Conservation (phyloP, 2,113 vertebrate species). For the Vireo altiloquus region DNA sequence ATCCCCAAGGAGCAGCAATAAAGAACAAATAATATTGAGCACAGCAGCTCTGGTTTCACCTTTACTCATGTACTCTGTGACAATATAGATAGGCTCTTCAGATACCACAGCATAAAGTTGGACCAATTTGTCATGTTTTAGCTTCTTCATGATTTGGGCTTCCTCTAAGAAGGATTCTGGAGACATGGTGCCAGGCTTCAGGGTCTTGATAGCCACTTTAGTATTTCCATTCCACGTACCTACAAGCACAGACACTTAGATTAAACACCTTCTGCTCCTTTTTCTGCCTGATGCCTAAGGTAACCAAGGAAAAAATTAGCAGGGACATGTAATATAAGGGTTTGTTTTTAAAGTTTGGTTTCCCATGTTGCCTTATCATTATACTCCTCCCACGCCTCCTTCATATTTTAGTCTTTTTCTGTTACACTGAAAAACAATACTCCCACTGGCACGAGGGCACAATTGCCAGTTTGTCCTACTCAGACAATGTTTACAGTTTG, state of each 20-base stretch:
- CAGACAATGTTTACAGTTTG: neutral
- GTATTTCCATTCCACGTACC: conserved; percentile 99
- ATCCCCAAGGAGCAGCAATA: neutral
- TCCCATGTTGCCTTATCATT: neutral
- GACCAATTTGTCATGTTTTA: conserved; percentile 95
- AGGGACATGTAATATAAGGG: neutral
- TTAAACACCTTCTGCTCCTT: neutral
- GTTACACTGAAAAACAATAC: neutral
- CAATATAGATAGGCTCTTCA: conserved; percentile 97
- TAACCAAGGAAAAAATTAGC: neutral
- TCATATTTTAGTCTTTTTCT: neutral
- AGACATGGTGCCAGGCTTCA: conserved; percentile 98
- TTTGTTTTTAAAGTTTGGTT: neutral
- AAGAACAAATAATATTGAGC: neutral
- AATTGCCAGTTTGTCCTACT: neutral
- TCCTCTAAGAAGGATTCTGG: conserved; percentile 97
- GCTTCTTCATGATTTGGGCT: conserved; percentile 99
- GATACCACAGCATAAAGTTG: conserved; percentile 98
- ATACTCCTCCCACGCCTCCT: neutral
- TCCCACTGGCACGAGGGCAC: neutral
- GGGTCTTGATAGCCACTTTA: conserved; percentile 98
- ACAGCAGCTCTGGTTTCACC: conserved; percentile 67
- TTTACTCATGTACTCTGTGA: conserved; percentile 98
- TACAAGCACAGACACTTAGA: conserved; percentile 59
- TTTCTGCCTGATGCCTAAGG: neutral